Percentiles rank a stretch among this genome's conserved stretches.
These are phyloP conservation scores for Drosophila trichaetosa DNA, from an alignment of 2,888 invertebrate species.

Conservation along the genomic window DNA sequence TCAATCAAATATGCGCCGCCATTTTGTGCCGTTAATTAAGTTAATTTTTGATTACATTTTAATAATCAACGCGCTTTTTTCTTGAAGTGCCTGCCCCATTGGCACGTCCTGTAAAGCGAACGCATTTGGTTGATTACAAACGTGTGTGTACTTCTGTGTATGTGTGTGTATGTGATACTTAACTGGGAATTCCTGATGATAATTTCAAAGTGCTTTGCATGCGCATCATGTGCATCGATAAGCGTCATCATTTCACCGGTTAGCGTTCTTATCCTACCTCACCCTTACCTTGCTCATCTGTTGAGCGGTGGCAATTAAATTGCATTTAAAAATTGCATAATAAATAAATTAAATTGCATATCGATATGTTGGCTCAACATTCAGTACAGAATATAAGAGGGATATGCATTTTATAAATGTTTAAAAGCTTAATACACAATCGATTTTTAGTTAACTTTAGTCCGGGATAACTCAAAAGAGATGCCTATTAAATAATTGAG, in stretches of 20 bases:
- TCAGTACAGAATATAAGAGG: slow-evolving; percentile 11
- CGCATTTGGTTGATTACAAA: slow-evolving; percentile 18
- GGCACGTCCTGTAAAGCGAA: slow-evolving; percentile 48
- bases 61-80: slow-evolving; percentile 63
- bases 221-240: slow-evolving; percentile 74
- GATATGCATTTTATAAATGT: slow-evolving; percentile 10
- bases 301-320: slow-evolving; percentile 64
- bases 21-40: slow-evolving; percentile 70
- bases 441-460: slow-evolving; percentile 3
- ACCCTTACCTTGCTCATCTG: background rate
- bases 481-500: no score
- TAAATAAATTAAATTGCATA: slow-evolving; percentile 50
- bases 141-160: background rate
- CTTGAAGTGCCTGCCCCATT: slow-evolving; percentile 44
- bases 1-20: slow-evolving; percentile 51
- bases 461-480: background rate
- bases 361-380: slow-evolving; percentile 20
- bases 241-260: slow-evolving; percentile 58
- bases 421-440: slow-evolving; percentile 10
- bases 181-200: slow-evolving; percentile 68
- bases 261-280: slow-evolving; percentile 12
- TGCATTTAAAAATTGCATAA: slow-evolving; percentile 62
- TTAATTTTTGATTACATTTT: slow-evolving; percentile 78
- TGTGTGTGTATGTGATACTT: slow-evolving; percentile 20
- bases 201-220: slow-evolving; percentile 75